Conservation (phyloP, 2,797 vertebrate genomes). For the Luscinia megarhynchos region DNA sequence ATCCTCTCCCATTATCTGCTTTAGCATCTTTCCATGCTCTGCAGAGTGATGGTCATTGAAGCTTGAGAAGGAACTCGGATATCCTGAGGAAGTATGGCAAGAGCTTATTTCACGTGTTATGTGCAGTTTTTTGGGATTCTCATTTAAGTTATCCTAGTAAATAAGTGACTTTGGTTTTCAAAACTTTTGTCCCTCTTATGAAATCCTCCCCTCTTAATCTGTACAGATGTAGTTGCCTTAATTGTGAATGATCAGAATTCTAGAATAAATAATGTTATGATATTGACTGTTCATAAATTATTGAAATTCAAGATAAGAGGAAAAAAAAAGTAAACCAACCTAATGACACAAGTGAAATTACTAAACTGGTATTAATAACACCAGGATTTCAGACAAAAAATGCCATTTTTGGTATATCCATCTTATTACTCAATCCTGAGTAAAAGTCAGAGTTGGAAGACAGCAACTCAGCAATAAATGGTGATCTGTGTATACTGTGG, state of each 20-base stretch:
- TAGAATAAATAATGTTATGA: not conserved
- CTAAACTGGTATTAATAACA: not conserved
- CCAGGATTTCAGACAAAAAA: not conserved
- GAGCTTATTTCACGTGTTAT: not conserved
- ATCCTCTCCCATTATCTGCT: not conserved
- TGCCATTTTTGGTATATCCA: not conserved
- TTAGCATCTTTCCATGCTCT: not conserved
- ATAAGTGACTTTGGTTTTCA: not conserved
- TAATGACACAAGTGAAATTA: not conserved
- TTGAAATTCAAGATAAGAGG: not conserved
- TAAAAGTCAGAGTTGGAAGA: not conserved
- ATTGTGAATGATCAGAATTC: not conserved
- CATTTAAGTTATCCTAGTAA: not conserved
- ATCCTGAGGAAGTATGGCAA: not conserved
- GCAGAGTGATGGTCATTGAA: not conserved
- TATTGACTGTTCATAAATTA: not conserved
- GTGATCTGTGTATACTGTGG: not conserved
- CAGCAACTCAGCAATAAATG: not conserved
- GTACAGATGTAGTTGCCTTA: not conserved
- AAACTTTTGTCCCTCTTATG: not conserved
- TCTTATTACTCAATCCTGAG: not conserved
- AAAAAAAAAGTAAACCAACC: accelerated
- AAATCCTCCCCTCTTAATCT: not conserved
- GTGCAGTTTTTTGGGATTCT: not conserved
- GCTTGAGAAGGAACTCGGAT: not conserved